Conservation (phyloP, 2,888 invertebrate genomes). For the Julus scanicus region DNA sequence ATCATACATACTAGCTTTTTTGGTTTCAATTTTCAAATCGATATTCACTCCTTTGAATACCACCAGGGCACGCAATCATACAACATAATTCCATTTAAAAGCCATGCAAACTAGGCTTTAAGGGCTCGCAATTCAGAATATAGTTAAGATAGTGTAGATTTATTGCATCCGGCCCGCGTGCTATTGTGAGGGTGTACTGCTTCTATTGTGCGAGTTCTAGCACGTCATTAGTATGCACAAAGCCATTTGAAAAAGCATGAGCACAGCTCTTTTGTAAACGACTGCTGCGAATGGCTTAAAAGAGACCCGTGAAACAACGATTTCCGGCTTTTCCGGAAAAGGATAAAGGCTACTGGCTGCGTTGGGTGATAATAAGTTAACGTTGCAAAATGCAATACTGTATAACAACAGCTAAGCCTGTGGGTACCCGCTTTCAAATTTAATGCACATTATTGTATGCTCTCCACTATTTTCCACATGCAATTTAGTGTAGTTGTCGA, state of each 20-base stretch:
- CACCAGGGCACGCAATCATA: no score
- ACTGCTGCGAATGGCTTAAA: not conserved
- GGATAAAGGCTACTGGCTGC: not conserved
- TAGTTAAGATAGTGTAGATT: slow-evolving; percentile 13
- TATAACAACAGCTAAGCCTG: not conserved
- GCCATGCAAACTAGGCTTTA: not conserved
- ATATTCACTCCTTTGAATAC: no score
- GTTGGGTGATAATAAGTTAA: not conserved
- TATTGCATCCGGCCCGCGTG: not conserved
- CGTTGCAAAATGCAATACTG: not conserved
- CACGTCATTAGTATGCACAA: slow-evolving; percentile 21
- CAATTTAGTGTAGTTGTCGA: no score
- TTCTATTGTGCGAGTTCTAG: not conserved
- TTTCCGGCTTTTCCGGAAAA: slow-evolving; percentile 19
- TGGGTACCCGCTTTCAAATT: not conserved
- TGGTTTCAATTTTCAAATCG: no score
- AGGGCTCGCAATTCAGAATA: not conserved
- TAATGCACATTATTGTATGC: not conserved
- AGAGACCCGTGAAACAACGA: slow-evolving; percentile 23
- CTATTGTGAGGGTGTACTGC: not conserved
- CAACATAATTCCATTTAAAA: not conserved
- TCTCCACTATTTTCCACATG: no score
- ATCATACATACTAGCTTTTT: no score
- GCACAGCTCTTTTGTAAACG: slow-evolving; percentile 21
- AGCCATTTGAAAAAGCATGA: not conserved